Percentiles rank a stretch among this genome's conserved stretches.
phyloP scores from a whole-genome alignment of 2,113 vertebrate species.

The Holacanthus passer region DNA sequence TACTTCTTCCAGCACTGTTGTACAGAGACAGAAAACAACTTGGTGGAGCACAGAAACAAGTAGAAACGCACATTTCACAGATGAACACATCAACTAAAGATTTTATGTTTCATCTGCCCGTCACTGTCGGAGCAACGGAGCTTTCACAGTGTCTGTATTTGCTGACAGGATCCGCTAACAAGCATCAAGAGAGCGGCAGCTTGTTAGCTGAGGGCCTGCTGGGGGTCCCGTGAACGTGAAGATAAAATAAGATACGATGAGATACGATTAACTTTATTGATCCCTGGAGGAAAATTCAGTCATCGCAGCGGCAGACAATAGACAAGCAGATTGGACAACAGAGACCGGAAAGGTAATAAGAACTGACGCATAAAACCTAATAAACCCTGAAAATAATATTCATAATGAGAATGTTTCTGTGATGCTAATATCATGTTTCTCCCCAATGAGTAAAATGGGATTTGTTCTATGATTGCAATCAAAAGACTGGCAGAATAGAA shows the following conservation, averaged over 20 bases:
- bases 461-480: constrained; percentile 29
- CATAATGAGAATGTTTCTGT: constrained; percentile 24
- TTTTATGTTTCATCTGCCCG: background rate
- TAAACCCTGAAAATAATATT: constrained; percentile 45
- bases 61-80: background rate
- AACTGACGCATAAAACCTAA: constrained; percentile 45
- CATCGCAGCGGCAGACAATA: constrained; percentile 6
- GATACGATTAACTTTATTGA: constrained; percentile 59
- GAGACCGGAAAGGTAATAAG: constrained; percentile 49
- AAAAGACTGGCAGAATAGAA: background rate
- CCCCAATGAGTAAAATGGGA: constrained; percentile 1
- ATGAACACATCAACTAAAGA: background rate
- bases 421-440: constrained; percentile 19
- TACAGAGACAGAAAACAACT: background rate
- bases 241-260: constrained; percentile 36
- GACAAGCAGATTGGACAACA: constrained; percentile 19
- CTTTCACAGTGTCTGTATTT: background rate
- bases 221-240: background rate
- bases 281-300: constrained; percentile 52
- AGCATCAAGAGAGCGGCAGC: constrained; percentile 32
- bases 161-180: constrained; percentile 23
- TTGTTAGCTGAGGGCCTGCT: constrained; percentile 9
- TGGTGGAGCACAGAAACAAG: background rate
- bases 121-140: background rate
- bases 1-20: no score